phyloP scores from a whole-genome alignment of 2,113 vertebrate genomes.

The Lates calcarifer region DNA sequence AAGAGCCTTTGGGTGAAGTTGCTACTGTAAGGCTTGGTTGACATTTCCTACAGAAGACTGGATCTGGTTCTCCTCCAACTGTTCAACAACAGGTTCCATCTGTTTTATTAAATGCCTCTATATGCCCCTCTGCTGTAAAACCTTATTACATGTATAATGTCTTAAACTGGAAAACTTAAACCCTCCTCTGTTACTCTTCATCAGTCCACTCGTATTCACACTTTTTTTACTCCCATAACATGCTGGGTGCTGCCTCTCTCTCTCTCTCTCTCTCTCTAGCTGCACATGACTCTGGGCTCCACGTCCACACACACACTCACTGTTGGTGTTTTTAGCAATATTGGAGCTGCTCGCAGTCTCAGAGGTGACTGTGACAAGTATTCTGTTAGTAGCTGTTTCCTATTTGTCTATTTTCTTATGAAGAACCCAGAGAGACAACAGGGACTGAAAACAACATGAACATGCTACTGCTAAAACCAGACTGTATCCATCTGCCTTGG shows the following conservation, averaged over 20 bases:
- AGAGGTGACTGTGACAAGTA: not conserved
- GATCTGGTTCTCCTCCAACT: not conserved
- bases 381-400: constrained; percentile 25
- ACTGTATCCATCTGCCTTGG: constrained; percentile 31
- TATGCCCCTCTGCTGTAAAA: not conserved
- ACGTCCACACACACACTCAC: not conserved
- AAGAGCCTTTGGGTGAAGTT: constrained; percentile 48
- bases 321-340: not conserved
- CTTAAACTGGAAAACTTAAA: not conserved
- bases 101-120: not conserved
- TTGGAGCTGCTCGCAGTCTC: not conserved
- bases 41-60: not conserved
- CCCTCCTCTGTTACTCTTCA: not conserved
- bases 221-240: not conserved
- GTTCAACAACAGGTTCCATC: constrained; percentile 20
- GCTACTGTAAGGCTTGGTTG: constrained; percentile 53
- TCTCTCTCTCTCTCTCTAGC: not conserved
- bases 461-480: constrained; percentile 47
- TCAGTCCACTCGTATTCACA: not conserved
- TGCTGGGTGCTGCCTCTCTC: not conserved
- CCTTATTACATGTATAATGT: not conserved
- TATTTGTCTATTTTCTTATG: constrained; percentile 21
- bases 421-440: constrained; percentile 6
- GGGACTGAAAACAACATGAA: not conserved
- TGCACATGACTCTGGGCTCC: not conserved